A percentile compares a stretch with the other conserved stretches of the same genome.
These are phyloP conservation scores for Dimorphilus gyrociliatus DNA, from an alignment of 2,888 invertebrate species.

Conservation along the genomic window DNA sequence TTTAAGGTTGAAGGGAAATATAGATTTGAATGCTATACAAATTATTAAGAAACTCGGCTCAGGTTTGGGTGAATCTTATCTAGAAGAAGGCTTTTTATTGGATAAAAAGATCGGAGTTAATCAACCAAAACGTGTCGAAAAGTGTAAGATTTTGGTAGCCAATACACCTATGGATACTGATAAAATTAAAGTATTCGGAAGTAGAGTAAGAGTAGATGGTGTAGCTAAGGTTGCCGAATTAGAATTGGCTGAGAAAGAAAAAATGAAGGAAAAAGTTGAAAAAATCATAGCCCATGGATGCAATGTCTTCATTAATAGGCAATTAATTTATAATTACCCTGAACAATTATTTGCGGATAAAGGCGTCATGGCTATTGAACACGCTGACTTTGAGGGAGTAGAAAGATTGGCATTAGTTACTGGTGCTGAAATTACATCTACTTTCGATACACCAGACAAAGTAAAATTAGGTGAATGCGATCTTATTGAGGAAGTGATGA, in stretches of 20 bases:
- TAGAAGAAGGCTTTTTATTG: slow-evolving; percentile 73
- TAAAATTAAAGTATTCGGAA: slow-evolving; percentile 91
- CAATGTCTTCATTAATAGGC: slow-evolving; percentile 96
- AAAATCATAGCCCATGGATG: slow-evolving; percentile 83
- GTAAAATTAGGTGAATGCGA: slow-evolving; percentile 86
- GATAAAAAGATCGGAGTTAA: slow-evolving; percentile 94
- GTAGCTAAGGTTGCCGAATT: slow-evolving; percentile 75
- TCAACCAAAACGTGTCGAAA: slow-evolving; percentile 85
- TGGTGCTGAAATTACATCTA: slow-evolving; percentile 91
- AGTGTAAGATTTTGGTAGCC: slow-evolving; percentile 88
- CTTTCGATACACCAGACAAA: slow-evolving; percentile 79
- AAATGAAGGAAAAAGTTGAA: slow-evolving; percentile 98
- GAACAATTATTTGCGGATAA: slow-evolving; percentile 98
- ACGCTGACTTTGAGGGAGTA: slow-evolving; percentile 98
- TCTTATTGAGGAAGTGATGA: slow-evolving; percentile 91
- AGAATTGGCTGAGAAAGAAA: slow-evolving; percentile 92
- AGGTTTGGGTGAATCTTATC: slow-evolving; percentile 77
- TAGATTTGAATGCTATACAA: slow-evolving; percentile 86
- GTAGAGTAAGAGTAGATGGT: slow-evolving; percentile 52
- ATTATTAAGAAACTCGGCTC: slow-evolving; percentile 93
- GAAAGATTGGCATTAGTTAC: slow-evolving; percentile 90
- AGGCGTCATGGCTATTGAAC: slow-evolving; percentile 96
- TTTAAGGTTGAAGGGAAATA: slow-evolving; percentile 78
- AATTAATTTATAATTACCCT: slow-evolving; percentile 98
- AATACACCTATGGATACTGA: slow-evolving; percentile 99